phyloP scores from a whole-genome alignment of 1,140 invertebrate species.

The Drosophila arizonae region DNA sequence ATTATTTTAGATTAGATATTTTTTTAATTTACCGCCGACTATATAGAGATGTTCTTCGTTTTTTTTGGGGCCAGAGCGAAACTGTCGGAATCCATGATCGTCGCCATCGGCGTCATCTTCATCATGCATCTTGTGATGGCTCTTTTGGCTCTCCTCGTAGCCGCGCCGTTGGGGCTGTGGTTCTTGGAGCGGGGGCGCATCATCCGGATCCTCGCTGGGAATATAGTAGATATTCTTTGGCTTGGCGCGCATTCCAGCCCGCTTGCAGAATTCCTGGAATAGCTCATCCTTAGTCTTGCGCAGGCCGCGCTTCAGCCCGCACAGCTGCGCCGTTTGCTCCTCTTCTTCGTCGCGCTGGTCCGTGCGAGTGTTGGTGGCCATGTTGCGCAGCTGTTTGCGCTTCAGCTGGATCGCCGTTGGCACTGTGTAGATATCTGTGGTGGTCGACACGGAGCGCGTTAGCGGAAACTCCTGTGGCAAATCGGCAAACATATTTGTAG shows the following conservation, averaged over 20 bases:
- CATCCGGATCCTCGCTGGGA: conserved; percentile 48
- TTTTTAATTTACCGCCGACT: conserved; percentile 54
- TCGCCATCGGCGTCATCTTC: conserved; percentile 59
- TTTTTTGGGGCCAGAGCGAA: conserved; percentile 35
- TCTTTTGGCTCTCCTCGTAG: conserved; percentile 10
- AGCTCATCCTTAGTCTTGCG: conserved; percentile 81
- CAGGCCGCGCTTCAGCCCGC: conserved; percentile 71
- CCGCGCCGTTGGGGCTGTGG: neutral
- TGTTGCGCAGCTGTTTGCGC: conserved; percentile 48
- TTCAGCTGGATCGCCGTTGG: conserved; percentile 13
- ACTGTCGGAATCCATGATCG: conserved; percentile 62
- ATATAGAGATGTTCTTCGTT: conserved; percentile 73
- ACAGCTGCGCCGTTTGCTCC: conserved; percentile 53
- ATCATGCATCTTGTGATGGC: neutral
- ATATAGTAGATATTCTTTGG: conserved; percentile 81
- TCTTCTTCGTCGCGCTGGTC: conserved; percentile 3
- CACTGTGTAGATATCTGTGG: conserved; percentile 71
- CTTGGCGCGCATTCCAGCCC: conserved; percentile 71
- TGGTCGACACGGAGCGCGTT: conserved; percentile 79
- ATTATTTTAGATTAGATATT: too few relatives aligned
- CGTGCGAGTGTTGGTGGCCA: conserved; percentile 61
- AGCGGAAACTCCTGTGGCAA: conserved; percentile 76
- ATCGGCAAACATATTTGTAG: conserved; percentile 60
- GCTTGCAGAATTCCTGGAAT: conserved; percentile 77
- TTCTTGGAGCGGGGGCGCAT: neutral